Base-by-base conservation (phyloP, 1,140 invertebrate genomes). In the Vanessa atalanta region DNA sequence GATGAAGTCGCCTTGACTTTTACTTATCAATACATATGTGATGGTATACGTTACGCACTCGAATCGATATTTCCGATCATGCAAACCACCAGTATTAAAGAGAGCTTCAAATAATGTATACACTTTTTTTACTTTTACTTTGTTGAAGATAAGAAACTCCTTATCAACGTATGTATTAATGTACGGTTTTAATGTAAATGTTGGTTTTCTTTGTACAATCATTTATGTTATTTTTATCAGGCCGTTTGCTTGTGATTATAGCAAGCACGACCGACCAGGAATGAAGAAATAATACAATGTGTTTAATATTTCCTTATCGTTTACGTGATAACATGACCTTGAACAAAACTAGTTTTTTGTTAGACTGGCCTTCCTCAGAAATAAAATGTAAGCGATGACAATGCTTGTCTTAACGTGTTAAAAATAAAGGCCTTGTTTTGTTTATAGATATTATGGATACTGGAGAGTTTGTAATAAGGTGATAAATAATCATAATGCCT, bases 401-500 rank as follows among this genome's bases (percentile, higher is more conserved):
- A 11, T 43, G 37, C 7, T 43, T 43, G 37, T 43, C 37, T 43
- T 43, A 5, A 31, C 26, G 37, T 43, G 37, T 43, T 61, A n/a
- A 70, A 20, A 20, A 66, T 68, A 20, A 61, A 8, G 20, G 47
- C 11, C 43, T n/a, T 48, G 2, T 60, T 65, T 74, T 65, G 31
- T 66, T 75, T 61, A 11, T 73, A 88, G 85, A 70, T 86, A 87
- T 83, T 83, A 89, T 89, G 88, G 81, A 75, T 70, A 77, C 8
- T 55, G 43, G 53, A 68, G 79, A 73, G 16, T 31, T 73, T 55
- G 68, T 65, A 73, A 60, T 57, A n/a, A 86, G 84, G 79, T 83
- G 76, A 87, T 75, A 73, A 70, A 64, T 43, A 47, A 50, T 57
- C n/a, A 85, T 72, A 13, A 91, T 92, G 88, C 85, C 88, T 70